A percentile compares a stretch with the other conserved stretches of the same genome.
Evolutionary conservation across 1,140 invertebrate genomes (phyloP).

Genomic region (Elymnias hypermnestra): DNA sequence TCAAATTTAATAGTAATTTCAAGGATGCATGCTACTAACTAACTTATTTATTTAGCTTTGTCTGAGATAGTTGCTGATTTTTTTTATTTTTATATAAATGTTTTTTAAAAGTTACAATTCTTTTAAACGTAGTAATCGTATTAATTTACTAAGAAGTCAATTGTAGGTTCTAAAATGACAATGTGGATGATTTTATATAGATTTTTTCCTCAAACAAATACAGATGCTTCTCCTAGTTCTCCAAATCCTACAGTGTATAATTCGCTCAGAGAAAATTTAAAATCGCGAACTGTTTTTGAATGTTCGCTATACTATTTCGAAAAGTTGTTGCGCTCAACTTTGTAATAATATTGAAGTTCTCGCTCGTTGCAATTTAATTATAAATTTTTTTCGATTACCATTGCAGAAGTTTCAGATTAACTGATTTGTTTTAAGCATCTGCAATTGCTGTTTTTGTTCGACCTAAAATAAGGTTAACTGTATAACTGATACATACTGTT

Average conservation of each 20-base stretch:
- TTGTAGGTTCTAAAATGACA: too few relatives aligned
- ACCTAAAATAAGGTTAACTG: not conserved
- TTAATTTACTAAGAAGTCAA: too few relatives aligned
- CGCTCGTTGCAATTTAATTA: conserved; percentile 26
- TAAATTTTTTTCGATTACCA: conserved; percentile 17
- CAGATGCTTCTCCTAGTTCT: not conserved
- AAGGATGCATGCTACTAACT: too few relatives aligned
- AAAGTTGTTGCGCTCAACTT: conserved; percentile 27
- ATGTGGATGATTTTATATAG: not conserved
- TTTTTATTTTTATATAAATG: too few relatives aligned
- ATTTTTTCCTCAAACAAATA: not conserved
- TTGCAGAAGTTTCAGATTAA: conserved; percentile 4
- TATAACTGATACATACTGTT: too few relatives aligned
- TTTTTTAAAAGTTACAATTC: too few relatives aligned
- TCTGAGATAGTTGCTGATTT: too few relatives aligned
- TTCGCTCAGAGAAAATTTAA: conserved; percentile 24
- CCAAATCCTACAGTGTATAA: conserved; percentile 13
- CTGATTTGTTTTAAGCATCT: conserved; percentile 1
- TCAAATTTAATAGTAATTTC: too few relatives aligned
- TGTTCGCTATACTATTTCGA: conserved; percentile 21
- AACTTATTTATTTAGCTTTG: too few relatives aligned
- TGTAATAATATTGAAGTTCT: conserved; percentile 30
- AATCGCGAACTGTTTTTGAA: conserved; percentile 32
- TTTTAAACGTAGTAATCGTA: too few relatives aligned
- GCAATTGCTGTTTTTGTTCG: not conserved